Evolutionary conservation across 2,113 vertebrate species (phyloP).

Genomic region (Hemicordylus capensis): DNA sequence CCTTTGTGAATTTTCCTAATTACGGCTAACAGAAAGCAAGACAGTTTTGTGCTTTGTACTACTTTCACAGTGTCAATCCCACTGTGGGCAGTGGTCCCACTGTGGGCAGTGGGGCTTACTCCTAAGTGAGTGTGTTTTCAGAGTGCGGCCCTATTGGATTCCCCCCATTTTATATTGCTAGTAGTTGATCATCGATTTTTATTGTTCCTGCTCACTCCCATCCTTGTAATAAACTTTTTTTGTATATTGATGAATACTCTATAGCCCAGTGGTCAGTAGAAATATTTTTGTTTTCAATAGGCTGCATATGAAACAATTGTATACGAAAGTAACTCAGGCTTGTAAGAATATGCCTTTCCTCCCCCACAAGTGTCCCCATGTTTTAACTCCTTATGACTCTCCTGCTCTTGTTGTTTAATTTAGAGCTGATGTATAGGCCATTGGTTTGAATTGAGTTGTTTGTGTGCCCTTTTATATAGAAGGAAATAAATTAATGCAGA

Average conservation of each 20-base stretch:
- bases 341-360: neutral
- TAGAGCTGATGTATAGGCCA: rapidly evolving
- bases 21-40: neutral
- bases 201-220: neutral
- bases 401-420: rapidly evolving
- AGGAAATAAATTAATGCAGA: neutral
- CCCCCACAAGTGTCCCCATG: neutral
- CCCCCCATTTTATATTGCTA: neutral
- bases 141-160: neutral
- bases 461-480: neutral
- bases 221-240: neutral
- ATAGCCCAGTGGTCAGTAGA: neutral
- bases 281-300: conserved; percentile 1
- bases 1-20: neutral
- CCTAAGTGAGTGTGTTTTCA: too few species aligned
- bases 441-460: conserved; percentile 20
- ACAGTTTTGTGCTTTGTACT: rapidly evolving
- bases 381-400: rapidly evolving
- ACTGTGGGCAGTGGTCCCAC: too few species aligned
- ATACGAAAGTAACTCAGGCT: neutral
- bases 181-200: neutral
- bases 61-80: too few species aligned
- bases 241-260: neutral
- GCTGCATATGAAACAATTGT: neutral
- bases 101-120: too few species aligned